Percentiles rank a stretch among this genome's conserved stretches.
phyloP scores from a whole-genome alignment of 2,797 vertebrate genomes.

The Aselliscus stoliczkanus region DNA sequence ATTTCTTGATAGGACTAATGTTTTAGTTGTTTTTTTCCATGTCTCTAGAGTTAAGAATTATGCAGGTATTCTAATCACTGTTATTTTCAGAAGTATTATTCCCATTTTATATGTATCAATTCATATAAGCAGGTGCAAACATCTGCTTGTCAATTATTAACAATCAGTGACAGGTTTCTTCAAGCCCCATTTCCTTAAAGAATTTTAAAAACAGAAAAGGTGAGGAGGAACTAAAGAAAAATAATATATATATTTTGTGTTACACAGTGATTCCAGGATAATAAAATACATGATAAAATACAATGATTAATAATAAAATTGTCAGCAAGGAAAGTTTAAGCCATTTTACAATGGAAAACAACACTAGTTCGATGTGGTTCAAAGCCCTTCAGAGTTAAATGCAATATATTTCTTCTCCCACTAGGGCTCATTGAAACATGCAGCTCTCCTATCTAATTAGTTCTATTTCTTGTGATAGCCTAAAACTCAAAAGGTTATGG shows the following conservation, averaged over 20 bases:
- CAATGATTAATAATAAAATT: slow-evolving; percentile 13
- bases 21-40: background rate
- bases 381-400: slow-evolving; percentile 3
- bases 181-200: slow-evolving; percentile 16
- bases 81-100: slow-evolving; percentile 38
- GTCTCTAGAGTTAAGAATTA: slow-evolving; percentile 38
- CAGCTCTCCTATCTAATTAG: background rate
- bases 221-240: background rate
- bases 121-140: slow-evolving; percentile 64
- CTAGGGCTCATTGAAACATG: background rate
- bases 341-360: background rate
- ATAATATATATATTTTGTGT: background rate
- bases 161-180: slow-evolving; percentile 25
- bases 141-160: slow-evolving; percentile 55
- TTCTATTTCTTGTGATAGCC: background rate
- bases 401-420: background rate
- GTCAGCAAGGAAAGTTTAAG: background rate
- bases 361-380: background rate
- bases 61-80: slow-evolving; percentile 50
- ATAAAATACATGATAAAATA: slow-evolving; percentile 7
- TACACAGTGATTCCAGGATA: background rate
- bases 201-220: slow-evolving; percentile 15
- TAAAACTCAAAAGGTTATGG: background rate
- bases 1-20: background rate
- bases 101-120: slow-evolving; percentile 42